phyloP scores from a whole-genome alignment of 2,113 vertebrate species.

The Gallinago paraguaiae region DNA sequence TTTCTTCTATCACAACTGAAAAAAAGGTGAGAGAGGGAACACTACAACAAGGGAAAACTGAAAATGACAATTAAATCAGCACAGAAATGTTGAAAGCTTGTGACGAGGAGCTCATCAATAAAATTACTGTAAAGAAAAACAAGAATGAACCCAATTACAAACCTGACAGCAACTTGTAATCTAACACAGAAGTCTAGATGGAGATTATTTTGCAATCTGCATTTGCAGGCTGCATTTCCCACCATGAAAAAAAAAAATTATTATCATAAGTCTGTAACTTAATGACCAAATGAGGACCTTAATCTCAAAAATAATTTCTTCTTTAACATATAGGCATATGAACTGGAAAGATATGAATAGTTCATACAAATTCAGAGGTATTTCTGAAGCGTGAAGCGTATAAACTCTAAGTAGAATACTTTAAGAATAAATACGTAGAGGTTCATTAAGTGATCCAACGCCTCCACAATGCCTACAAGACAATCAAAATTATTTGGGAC shows the following conservation, averaged over 20 bases:
- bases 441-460: not conserved
- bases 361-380: not conserved
- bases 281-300: not conserved
- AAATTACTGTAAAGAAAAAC: not conserved
- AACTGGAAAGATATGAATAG: not conserved
- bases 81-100: not conserved
- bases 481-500: not conserved
- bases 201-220: not conserved
- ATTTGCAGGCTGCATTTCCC: not conserved
- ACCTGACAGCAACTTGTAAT: not conserved
- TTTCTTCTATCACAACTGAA: not conserved
- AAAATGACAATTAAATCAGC: not conserved
- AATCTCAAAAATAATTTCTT: not conserved
- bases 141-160: not conserved
- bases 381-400: not conserved
- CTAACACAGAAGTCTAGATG: not conserved
- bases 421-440: not conserved
- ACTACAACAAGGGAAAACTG: not conserved
- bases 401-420: not conserved
- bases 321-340: not conserved
- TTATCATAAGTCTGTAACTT: not conserved
- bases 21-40: not conserved
- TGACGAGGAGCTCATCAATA: not conserved
- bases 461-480: not conserved
- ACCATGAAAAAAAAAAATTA: rapidly evolving